phyloP scores from a whole-genome alignment of 2,888 invertebrate genomes.

The Cheilosia vulpina region DNA sequence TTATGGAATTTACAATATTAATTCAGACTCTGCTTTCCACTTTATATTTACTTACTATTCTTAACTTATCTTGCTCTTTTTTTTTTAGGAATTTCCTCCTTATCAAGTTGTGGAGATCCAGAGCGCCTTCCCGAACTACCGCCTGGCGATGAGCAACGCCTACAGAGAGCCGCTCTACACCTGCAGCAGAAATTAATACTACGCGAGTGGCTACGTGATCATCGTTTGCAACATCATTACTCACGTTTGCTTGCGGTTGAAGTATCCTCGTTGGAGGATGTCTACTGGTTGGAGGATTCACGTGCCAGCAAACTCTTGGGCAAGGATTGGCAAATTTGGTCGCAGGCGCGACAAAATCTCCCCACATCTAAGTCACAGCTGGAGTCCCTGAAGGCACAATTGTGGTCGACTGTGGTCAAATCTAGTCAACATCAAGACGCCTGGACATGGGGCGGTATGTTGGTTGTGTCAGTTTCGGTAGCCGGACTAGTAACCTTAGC shows the following conservation, averaged over 20 bases:
- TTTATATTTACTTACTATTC: too few species aligned
- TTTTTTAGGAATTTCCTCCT: slow-evolving; percentile 90
- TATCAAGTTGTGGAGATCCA: slow-evolving; percentile 92
- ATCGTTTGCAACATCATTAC: slow-evolving; percentile 89
- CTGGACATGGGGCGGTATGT: slow-evolving; percentile 96
- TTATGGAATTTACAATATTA: too few species aligned
- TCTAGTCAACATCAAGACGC: slow-evolving; percentile 94
- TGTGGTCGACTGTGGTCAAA: slow-evolving; percentile 94
- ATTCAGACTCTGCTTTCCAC: too few species aligned
- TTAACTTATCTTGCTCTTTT: too few species aligned
- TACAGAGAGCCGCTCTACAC: slow-evolving; percentile 91
- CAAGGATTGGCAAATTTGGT: slow-evolving; percentile 92
- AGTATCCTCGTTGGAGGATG: slow-evolving; percentile 94
- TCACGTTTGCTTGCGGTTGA: slow-evolving; percentile 90
- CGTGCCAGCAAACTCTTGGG: slow-evolving; percentile 90
- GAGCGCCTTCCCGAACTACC: slow-evolving; percentile 91
- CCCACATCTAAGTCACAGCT: slow-evolving; percentile 92
- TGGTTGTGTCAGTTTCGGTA: slow-evolving; percentile 94
- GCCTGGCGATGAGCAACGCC: slow-evolving; percentile 91
- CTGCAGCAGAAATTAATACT: slow-evolving; percentile 93
- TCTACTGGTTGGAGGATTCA: slow-evolving; percentile 94
- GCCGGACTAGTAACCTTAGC: slow-evolving; percentile 95
- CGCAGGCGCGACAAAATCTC: slow-evolving; percentile 90
- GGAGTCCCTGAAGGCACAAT: slow-evolving; percentile 90
- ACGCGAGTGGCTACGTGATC: slow-evolving; percentile 92